phyloP scores from a whole-genome alignment of 2,113 vertebrate species.

The Charadrius vociferus region DNA sequence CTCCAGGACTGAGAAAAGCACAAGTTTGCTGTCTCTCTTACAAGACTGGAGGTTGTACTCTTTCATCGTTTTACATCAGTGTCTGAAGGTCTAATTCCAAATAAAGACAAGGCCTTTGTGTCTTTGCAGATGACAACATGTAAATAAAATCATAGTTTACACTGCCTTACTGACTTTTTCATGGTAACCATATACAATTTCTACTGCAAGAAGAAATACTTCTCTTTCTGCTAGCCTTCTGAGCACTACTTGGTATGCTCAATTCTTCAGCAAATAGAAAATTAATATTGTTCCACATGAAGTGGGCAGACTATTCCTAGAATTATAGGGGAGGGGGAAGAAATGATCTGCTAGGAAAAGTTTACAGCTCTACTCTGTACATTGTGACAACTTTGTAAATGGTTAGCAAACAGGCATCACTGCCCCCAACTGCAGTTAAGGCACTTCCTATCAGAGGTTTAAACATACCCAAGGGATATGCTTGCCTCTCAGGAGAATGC shows the following conservation, averaged over 20 bases:
- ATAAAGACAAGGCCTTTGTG: background rate
- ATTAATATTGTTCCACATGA: background rate
- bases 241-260: background rate
- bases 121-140: background rate
- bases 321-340: background rate
- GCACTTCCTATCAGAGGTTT: background rate
- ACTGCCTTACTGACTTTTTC: background rate
- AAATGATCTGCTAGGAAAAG: background rate
- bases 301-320: background rate
- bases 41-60: background rate
- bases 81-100: background rate
- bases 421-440: background rate
- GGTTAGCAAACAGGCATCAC: background rate
- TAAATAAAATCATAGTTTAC: background rate
- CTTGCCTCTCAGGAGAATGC: background rate
- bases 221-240: background rate
- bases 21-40: background rate
- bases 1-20: background rate
- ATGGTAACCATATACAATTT: background rate
- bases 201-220: background rate
- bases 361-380: background rate
- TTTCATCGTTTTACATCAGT: background rate
- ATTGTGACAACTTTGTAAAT: background rate
- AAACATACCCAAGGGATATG: background rate
- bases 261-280: background rate